Evolutionary conservation across 2,888 invertebrate genomes (phyloP), one percentile per base, ranked within the genome.

Genomic region (Dichetophora obliterata): DNA sequence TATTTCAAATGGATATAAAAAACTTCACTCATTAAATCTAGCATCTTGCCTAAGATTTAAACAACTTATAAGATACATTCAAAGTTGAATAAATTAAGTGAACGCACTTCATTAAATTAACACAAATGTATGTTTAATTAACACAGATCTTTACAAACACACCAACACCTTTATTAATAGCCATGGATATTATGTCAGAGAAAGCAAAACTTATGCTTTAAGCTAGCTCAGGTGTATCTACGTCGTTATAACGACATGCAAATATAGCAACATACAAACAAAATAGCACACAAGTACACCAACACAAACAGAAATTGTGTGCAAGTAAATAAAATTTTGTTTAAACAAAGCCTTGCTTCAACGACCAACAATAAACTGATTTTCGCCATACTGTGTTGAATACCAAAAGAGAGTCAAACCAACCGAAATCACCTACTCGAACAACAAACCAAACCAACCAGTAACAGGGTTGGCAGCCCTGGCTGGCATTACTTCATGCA

Each of bases 341-440:
- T 34, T 66, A 66, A 66, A 43, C 66, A 66, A 19, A 66, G 34
- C 37, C 9, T 22, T 22, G 66, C 66, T 43, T 37, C 37, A 66
- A 19, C 66, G 43, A 37, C 19, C 37, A 22, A 16, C 66, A 66
- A 66, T 37, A 9, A 66, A 14, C 43, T 11, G 43, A 43, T 43
- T 43, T 43, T 11, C 43, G 14, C 43, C 43, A 43, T 11, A 43
- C 43, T 14, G 14, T 43, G 43, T 14, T 11, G 43, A 43, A 43
- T 14, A 43, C 11, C 43, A 6, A 43, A 43, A 43, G 11, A 43
- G 43, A 43, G 43, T 11, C 43, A 43, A 43, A 14, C 11, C 43
- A 43, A 43, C 11, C 43, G 8, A 5, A 37, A 4, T 8, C 37
- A 37, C 37, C 37, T 9, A 37, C 8, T 6, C 8, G 37, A 37